Evolutionary conservation across 2,888 invertebrate genomes (phyloP).

Genomic region (Uropetala carovei): DNA sequence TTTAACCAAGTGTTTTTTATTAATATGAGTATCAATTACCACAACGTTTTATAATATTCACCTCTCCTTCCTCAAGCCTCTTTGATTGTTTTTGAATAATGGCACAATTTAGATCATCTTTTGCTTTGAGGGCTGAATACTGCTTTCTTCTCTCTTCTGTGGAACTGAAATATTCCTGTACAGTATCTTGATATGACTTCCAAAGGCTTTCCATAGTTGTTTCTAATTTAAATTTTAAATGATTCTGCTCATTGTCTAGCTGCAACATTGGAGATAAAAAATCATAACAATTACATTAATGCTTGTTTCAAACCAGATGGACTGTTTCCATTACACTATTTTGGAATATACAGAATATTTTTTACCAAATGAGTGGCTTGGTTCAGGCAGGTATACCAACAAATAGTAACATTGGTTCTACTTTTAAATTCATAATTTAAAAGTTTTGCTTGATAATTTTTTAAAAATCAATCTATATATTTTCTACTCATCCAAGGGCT

Average conservation of each 20-base stretch:
- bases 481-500: too few relatives aligned
- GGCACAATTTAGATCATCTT: constrained; percentile 77
- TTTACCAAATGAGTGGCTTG: background rate
- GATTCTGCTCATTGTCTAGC: constrained; percentile 69
- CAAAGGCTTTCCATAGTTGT: constrained; percentile 76
- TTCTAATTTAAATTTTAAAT: constrained; percentile 69
- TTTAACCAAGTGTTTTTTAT: background rate
- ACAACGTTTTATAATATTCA: too few relatives aligned
- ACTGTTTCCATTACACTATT: background rate
- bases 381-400: background rate
- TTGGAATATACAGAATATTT: background rate
- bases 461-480: background rate
- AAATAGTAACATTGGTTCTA: background rate
- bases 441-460: background rate
- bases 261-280: background rate
- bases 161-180: constrained; percentile 73
- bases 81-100: constrained; percentile 31
- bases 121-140: constrained; percentile 75
- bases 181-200: constrained; percentile 74
- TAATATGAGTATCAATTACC: background rate
- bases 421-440: background rate
- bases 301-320: background rate
- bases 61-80: constrained; percentile 26
- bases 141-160: constrained; percentile 72
- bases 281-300: background rate